Conservation (phyloP, 2,113 vertebrate genomes). For the Petrocephalus zakoni region DNA sequence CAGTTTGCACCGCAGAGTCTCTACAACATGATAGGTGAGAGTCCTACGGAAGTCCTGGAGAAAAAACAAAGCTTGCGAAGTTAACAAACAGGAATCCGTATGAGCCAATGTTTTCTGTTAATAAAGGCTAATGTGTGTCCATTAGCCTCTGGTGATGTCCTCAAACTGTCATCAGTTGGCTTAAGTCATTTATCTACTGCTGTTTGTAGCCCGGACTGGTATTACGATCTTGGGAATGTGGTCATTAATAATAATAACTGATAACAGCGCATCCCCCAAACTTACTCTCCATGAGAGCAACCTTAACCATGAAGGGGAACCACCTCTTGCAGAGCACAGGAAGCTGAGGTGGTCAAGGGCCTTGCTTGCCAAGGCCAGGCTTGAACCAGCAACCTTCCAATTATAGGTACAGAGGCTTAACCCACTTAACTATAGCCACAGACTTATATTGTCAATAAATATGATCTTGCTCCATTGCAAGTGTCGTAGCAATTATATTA, state of each 20-base stretch:
- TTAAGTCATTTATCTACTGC: background rate
- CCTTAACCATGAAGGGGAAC: too few relatives aligned
- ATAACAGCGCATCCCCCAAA: too few relatives aligned
- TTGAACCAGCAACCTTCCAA: too few relatives aligned
- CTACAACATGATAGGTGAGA: conserved; percentile 99
- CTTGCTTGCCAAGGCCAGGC: too few relatives aligned
- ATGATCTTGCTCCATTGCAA: background rate
- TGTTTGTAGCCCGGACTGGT: background rate
- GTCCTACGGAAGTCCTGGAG: conserved; percentile 13
- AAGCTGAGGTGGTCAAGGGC: too few relatives aligned
- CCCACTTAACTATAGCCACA: too few relatives aligned
- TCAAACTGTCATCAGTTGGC: background rate
- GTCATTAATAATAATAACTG: too few relatives aligned
- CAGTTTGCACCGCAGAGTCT: conserved; percentile 97
- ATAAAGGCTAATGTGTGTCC: background rate
- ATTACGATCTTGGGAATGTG: background rate
- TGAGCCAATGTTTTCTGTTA: background rate
- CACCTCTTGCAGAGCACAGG: too few relatives aligned
- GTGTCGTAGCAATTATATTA: background rate
- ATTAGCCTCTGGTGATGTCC: background rate
- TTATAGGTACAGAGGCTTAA: too few relatives aligned
- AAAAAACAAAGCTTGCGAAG: background rate
- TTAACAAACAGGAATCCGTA: background rate
- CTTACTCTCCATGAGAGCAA: too few relatives aligned
- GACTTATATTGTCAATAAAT: background rate